Evolutionary conservation across 2,888 invertebrate genomes (phyloP), one percentile per base, ranked within the genome.

Genomic region (Brachyptera risi): DNA sequence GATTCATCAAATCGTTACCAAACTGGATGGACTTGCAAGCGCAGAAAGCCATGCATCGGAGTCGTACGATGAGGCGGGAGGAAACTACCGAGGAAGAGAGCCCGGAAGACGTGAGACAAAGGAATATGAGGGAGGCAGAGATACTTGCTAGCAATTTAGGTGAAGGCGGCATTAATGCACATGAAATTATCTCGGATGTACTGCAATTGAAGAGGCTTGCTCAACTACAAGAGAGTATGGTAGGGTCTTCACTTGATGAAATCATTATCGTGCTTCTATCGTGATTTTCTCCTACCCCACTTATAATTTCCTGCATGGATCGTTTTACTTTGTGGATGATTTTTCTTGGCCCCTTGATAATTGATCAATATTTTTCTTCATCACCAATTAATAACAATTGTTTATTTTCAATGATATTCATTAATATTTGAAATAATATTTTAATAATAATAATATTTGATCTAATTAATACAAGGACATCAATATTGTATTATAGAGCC

Each of bases 101-200:
- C 68, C 89, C 90, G 1, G 83, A 88, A 68, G 90, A 92, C 72
- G 83, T 91, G 50, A 79, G 89, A 27, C 84, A 86, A 68, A 79
- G 91, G 56, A 92, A 91, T 73, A 80, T 88, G 60, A 87, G 92
- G 58, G 97, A 97, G 74, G 94, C 96, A 0, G 92, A 94, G 73
- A 95, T 96, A 71, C 79, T 97, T 9, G 95, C 94, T 15, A 90
- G 91, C 61, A 96, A 96, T 72, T 78, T 95, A 17, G 92, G 92
- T 3, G 94, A 95, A 72, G 90, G 91, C 4, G 88, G 90, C 24
- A 90, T 95, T 21, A 84, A 87, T 1, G 82, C 86, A 40, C 86
- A 88, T 60, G 96, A 96, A 76, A 90, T 97, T 63, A 81, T 97
- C 23, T 85, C 88, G 0, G 94, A 96, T 72, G 85, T 90, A 67